These are phyloP conservation scores for Drosophila yooni DNA, from an alignment of 2,888 invertebrate species.

Conservation along the genomic window DNA sequence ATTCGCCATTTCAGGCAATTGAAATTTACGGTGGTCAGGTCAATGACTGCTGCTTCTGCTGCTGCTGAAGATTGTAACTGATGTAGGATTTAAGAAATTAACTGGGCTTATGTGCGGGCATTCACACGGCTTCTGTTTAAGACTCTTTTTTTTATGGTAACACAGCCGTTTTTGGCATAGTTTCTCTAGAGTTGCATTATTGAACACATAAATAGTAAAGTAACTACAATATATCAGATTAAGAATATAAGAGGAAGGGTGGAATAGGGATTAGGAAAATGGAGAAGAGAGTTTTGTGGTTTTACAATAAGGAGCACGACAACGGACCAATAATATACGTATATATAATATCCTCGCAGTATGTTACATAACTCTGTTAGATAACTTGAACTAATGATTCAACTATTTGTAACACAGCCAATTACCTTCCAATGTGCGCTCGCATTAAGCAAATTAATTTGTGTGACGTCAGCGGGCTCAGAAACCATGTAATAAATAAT, in stretches of 20 bases:
- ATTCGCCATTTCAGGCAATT: conserved; percentile 27
- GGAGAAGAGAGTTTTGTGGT: not conserved
- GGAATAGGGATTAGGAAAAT: not conserved
- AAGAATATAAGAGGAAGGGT: not conserved
- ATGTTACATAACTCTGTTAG: not conserved
- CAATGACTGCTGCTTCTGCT: conserved; percentile 25
- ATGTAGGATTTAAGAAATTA: not conserved
- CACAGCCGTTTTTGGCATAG: not conserved
- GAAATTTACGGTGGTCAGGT: conserved; percentile 34
- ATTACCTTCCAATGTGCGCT: conserved; percentile 11
- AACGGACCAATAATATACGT: not conserved
- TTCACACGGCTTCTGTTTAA: not conserved
- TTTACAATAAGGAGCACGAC: not conserved
- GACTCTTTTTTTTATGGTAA: not conserved
- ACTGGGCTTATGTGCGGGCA: not conserved
- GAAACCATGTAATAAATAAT: conserved; percentile 32
- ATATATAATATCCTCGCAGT: too few relatives aligned
- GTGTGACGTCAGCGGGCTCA: conserved; percentile 28
- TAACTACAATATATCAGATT: not conserved
- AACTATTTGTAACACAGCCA: not conserved
- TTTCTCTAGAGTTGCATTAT: not conserved
- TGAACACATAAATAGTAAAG: not conserved
- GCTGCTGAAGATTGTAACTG: not conserved
- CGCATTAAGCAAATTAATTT: conserved; percentile 9
- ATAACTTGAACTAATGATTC: not conserved